Evolutionary conservation across 92 coral and sea anemone genomes (phyloP).

Genomic region (Phenganax marumi): DNA sequence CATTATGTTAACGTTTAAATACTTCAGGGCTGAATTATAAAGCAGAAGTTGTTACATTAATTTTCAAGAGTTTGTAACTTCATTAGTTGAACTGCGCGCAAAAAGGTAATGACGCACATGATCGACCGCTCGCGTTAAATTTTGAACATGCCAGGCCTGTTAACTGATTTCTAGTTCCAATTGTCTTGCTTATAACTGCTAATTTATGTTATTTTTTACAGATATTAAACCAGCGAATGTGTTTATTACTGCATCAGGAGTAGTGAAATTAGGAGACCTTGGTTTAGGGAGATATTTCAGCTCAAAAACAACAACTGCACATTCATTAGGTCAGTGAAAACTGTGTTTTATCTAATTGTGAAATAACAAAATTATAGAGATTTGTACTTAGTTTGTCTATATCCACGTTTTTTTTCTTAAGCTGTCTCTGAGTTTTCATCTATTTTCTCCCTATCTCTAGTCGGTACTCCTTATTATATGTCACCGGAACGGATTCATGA

Average conservation of each 20-base stretch:
- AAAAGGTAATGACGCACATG: too few species aligned
- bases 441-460: slow-evolving; percentile 45
- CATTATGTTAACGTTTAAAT: too few species aligned
- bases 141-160: too few species aligned
- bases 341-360: neutral
- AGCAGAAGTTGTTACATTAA: too few species aligned
- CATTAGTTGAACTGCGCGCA: too few species aligned
- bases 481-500: slow-evolving; percentile 98
- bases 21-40: too few species aligned
- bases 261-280: slow-evolving; percentile 92
- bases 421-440: neutral
- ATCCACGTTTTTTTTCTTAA: neutral
- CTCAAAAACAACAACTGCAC: slow-evolving; percentile 95
- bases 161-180: too few species aligned
- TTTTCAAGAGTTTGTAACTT: too few species aligned
- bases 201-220: slow-evolving; percentile 26
- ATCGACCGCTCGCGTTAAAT: too few species aligned
- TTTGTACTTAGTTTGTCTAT: too few species aligned
- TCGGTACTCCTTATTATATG: slow-evolving; percentile 98
- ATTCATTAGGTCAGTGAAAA: slow-evolving; percentile 75
- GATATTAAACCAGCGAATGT: slow-evolving; percentile 99
- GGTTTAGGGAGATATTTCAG: slow-evolving; percentile 95
- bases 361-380: neutral
- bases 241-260: slow-evolving; percentile 94
- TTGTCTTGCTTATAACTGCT: too few species aligned